Evolutionary conservation across 2,797 vertebrate species (phyloP), one percentile per base, ranked within the genome.

Genomic region (Hypotaenidia okinawae): DNA sequence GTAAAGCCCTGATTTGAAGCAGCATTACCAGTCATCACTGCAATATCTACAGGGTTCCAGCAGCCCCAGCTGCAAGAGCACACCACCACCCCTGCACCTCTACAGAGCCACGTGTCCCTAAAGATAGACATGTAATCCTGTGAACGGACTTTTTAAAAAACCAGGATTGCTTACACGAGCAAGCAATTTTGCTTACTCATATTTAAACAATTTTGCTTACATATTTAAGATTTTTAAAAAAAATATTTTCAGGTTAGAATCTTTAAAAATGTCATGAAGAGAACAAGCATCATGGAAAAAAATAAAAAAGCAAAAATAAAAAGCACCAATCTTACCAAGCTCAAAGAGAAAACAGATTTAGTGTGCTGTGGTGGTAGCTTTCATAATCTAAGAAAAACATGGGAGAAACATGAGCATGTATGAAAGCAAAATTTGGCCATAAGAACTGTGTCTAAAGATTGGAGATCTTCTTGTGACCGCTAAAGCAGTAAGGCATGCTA

Each of bases 71-170:
- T 70, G 76, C 28, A 49, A n/a, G 3, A 43, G 32, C 33, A 49
- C 23, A 49, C 5, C 17, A 10, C 13, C 15, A 43, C 13, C n/a
- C 43, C 24, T 27, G 2, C 12, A 62, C 23, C 37, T 39, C 45
- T 57, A 16, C 18, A 45, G 35, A 83, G 49, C 45, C 32, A 28
- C 0, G 0, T 0, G 1, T 5, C n/a, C 74, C 27, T 32, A 16
- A 47, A 45, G 15, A 51, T 0, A 63, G 32, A 68, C 6, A 5
- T 1, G 21, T 0, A 37, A 68, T 16, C 19, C 54, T 70, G 76
- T n/a, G 55, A 27, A 28, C 8, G 9, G 21, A 14, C 49, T 87
- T 70, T 45, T 87, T 70, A 37, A 17, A 54, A 57, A 77, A 70
- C 23, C 21, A 49, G 47, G 47, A 22, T 13, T 49, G 47, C 22